phyloP scores from a whole-genome alignment of 2,113 vertebrate genomes.

The Sigmodon hispidus region DNA sequence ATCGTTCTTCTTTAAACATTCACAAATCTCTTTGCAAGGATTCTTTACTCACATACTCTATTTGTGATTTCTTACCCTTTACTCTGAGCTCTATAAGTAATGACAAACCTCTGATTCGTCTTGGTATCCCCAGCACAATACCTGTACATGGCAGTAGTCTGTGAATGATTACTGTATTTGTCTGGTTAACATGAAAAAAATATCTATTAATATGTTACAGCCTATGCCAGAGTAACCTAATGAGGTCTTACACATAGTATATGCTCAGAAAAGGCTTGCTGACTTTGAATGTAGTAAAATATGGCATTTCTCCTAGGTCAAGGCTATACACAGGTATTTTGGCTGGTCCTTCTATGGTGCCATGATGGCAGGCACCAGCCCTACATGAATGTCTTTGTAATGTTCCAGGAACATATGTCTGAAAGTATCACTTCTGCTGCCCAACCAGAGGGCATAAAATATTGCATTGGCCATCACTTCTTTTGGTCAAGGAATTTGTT shows the following conservation, averaged over 20 bases:
- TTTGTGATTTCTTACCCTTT: slow-evolving; percentile 41
- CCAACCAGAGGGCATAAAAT: slow-evolving; percentile 9
- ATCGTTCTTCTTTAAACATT: slow-evolving; percentile 41
- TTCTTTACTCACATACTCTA: slow-evolving; percentile 7
- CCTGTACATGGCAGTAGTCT: background rate
- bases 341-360: background rate
- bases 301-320: slow-evolving; percentile 41
- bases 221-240: slow-evolving; percentile 51
- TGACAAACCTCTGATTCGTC: slow-evolving; percentile 45
- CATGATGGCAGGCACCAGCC: background rate
- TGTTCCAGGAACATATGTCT: slow-evolving; percentile 19
- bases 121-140: slow-evolving; percentile 8
- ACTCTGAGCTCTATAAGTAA: slow-evolving; percentile 19
- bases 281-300: slow-evolving; percentile 37
- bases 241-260: slow-evolving; percentile 51
- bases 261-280: slow-evolving; percentile 46
- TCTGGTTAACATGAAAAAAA: slow-evolving; percentile 53
- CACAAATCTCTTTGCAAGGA: slow-evolving; percentile 26
- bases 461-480: slow-evolving; percentile 18
- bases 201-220: slow-evolving; percentile 40
- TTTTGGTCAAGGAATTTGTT: slow-evolving; percentile 33
- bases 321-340: slow-evolving; percentile 36
- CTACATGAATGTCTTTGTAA: background rate
- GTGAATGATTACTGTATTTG: slow-evolving; percentile 47
- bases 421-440: background rate